Conservation (phyloP, 2,888 invertebrate genomes). For the Chymomyza amoena region DNA sequence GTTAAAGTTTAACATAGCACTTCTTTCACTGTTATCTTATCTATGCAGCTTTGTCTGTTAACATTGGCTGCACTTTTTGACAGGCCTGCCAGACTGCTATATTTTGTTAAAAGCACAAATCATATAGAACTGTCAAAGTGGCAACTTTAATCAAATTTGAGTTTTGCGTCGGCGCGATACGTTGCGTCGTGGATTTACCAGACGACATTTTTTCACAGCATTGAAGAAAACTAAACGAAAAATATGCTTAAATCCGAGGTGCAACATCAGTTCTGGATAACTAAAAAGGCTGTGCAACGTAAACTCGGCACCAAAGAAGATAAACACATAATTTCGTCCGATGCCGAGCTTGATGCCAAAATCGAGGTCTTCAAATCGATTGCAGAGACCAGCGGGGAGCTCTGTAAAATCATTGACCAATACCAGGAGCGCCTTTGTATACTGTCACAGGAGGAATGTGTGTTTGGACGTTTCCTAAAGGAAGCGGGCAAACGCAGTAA, state of each 20-base stretch:
- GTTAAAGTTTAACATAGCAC: background rate
- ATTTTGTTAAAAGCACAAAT: background rate
- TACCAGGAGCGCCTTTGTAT: constrained; percentile 96
- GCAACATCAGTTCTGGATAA: constrained; percentile 99
- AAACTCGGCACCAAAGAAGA: constrained; percentile 98
- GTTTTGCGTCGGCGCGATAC: constrained; percentile 40
- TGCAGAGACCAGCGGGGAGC: constrained; percentile 91
- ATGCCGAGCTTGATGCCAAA: constrained; percentile 97
- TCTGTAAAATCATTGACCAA: constrained; percentile 93
- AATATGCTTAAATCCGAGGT: constrained; percentile 81
- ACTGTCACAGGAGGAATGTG: constrained; percentile 96
- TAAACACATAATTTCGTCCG: constrained; percentile 96
- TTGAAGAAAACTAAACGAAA: constrained; percentile 9
- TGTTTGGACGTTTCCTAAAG: constrained; percentile 95
- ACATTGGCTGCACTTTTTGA: no score
- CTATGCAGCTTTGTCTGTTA: background rate
- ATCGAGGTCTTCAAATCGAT: constrained; percentile 89
- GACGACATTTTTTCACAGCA: constrained; percentile 1
- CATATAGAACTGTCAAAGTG: background rate
- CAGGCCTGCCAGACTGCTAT: background rate
- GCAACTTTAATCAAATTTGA: background rate
- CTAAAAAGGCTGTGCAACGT: constrained; percentile 95
- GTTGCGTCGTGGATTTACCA: constrained; percentile 22
- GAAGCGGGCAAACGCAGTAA: constrained; percentile 93
- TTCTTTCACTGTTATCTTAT: no score